A percentile compares a stretch with the other conserved stretches of the same genome.
These are phyloP conservation scores for Cloeon dipterum DNA, from an alignment of 2,888 invertebrate genomes.

Conservation along the genomic window DNA sequence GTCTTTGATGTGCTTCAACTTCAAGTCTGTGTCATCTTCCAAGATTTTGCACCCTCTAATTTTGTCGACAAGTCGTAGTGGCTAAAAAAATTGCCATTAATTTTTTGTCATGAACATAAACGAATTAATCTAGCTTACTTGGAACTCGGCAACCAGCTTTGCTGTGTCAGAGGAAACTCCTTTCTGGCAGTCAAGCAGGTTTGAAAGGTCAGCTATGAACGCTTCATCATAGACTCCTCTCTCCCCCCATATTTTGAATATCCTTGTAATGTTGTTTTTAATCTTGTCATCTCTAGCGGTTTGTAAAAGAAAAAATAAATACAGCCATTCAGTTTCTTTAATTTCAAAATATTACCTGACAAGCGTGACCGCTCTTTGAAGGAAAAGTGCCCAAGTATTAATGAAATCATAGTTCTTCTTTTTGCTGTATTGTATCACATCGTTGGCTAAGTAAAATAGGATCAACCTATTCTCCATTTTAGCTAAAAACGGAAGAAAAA, in stretches of 20 bases:
- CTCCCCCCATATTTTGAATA: constrained; percentile 93
- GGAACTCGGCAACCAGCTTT: constrained; percentile 34
- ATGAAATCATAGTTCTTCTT: constrained; percentile 76
- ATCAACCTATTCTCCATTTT: constrained; percentile 69
- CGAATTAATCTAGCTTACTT: constrained; percentile 23
- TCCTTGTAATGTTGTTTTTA: constrained; percentile 60
- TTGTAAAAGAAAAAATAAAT: background rate
- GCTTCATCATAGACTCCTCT: constrained; percentile 75
- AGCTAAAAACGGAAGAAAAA: constrained; percentile 20
- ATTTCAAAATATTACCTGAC: constrained; percentile 35
- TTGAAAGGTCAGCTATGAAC: constrained; percentile 67
- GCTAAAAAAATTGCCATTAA: constrained; percentile 23
- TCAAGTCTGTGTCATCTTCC: constrained; percentile 48
- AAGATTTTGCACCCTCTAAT: constrained; percentile 48
- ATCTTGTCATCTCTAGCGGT: constrained; percentile 62
- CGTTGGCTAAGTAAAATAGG: constrained; percentile 86
- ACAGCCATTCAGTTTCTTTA: constrained; percentile 8
- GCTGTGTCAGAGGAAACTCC: constrained; percentile 19
- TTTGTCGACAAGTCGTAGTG: constrained; percentile 45
- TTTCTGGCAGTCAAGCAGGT: constrained; percentile 49
- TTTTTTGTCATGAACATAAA: constrained; percentile 3
- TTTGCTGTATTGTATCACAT: constrained; percentile 92
- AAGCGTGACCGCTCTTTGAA: constrained; percentile 77
- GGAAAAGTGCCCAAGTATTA: constrained; percentile 77
- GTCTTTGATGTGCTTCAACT: constrained; percentile 41